Evolutionary conservation across 1,140 invertebrate genomes (phyloP), one percentile per base, ranked within the genome.

Genomic region (Drosophila albomicans): DNA sequence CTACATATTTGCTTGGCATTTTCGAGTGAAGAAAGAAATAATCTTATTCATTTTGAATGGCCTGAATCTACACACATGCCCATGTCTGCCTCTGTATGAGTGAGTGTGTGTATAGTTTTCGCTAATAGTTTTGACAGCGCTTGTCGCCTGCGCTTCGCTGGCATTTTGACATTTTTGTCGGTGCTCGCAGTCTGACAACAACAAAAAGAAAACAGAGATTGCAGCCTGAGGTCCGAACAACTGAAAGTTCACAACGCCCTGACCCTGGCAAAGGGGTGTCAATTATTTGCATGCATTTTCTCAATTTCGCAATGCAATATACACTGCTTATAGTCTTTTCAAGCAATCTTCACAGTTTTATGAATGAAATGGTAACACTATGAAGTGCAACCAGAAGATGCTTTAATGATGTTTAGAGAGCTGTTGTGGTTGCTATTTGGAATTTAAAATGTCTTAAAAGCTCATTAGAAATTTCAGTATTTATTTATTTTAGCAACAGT

Each of bases 121-220:
- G 82, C 82, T 86, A 86, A 87, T 86, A 86, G 82, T 87, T 86
- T 79, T 87, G 82, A 87, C 82, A 87, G 82, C 77, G 70, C 56
- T 71, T 87, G 82, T 81, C 82, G 82, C 82, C 58, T 85, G 78
- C 78, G 78, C 65, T 77, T 70, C 68, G 64, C 49, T 35, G 73
- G 73, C 70, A 69, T 82, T 71, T 69, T 56, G 66, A 67, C 59
- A 67, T 68, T 71, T 72, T 49, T 76, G 61, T 65, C 41, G 57
- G 48, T 72, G 41, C 54, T 58, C 56, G 32, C 32, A 51, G 57
- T 51, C 54, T 52, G 45, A 63, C 58, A 75, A 78, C 15, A 38
- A 25, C 20, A 25, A 25, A 25, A 25, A 25, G 20, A 38, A 56
- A 56, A 25, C 49, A 56, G n/a, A 15, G 16, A 13, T 35, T 57